Evolutionary conservation across 2,113 vertebrate species (phyloP), one percentile per base, ranked within the genome.

Genomic region (Oreochromis niloticus): DNA sequence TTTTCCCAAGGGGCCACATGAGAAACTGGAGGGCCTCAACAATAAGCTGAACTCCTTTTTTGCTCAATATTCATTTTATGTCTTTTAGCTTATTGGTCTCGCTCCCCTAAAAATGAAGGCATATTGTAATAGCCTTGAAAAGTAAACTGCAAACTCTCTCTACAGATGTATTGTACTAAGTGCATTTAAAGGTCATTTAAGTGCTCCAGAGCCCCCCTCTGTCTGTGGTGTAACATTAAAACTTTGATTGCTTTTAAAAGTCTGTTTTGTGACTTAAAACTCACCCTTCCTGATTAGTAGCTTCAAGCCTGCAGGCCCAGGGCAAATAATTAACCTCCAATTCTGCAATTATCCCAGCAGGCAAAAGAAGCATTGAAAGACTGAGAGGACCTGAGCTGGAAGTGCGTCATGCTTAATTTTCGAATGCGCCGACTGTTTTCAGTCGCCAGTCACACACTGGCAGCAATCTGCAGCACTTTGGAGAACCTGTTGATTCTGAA

Each of bases 331-430:
- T 86, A 41, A 85, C 78, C 61, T 88, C 17, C 52, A 84, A 89
- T 73, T 90, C 43, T 81, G 80, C 54, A 85, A 81, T 88, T 91
- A 85, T 79, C 57, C 80, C 80, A 59, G 34, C 5, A 12, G 39
- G 61, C 22, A 66, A 85, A 85, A 11, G 34, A 54, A 39, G 41
- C 50, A 73, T 16, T 81, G 39, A 87, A 68, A 63, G 30, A 5
- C 78, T 54, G 56, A n/a, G 43, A 86, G 71, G 13, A 83, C 52
- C 27, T 14, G 43, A 66, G 50, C 32, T 84, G 78, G 66, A 83
- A 14, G 14, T 90, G 92, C 91, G 83, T 91, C 91, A 93, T 54
- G 80, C 66, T 57, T 68, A 55, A 84, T 73, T 88, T 89, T 46
- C 13, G 56, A 89, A 86, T 2, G 22, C 41, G 57, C 34, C n/a